Evolutionary conservation across 2,888 invertebrate genomes (phyloP).

Genomic region (Pyrochroa serraticornis): DNA sequence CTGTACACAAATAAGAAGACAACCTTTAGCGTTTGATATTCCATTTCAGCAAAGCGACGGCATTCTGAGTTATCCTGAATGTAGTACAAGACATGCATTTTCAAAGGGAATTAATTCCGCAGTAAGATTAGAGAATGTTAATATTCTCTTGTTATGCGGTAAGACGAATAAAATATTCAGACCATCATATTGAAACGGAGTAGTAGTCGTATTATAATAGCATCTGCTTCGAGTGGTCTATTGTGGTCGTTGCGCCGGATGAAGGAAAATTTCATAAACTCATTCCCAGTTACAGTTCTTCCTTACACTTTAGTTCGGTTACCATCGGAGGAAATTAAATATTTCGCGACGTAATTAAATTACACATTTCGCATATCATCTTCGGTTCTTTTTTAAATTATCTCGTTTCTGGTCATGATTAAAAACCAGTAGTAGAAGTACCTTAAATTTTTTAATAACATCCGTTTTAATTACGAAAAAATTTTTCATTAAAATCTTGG

Average conservation of each 20-base stretch:
- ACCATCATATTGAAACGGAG: conserved; percentile 42
- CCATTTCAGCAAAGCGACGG: conserved; percentile 28
- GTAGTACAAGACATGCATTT: conserved; percentile 37
- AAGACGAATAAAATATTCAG: conserved; percentile 45
- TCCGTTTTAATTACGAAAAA: conserved; percentile 13
- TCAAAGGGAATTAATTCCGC: conserved; percentile 45
- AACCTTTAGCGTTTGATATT: conserved; percentile 29
- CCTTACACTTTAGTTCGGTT: conserved; percentile 21
- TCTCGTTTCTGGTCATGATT: neutral
- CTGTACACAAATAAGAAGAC: conserved; percentile 13
- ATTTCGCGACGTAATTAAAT: conserved; percentile 26
- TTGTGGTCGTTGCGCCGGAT: conserved; percentile 28
- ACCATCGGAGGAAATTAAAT: conserved; percentile 25
- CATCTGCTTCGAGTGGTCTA: conserved; percentile 36
- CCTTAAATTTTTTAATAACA: conserved; percentile 4
- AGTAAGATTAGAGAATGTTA: conserved; percentile 42
- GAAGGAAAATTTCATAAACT: conserved; percentile 37
- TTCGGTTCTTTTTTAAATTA: neutral
- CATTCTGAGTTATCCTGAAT: conserved; percentile 32
- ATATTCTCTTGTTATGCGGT: conserved; percentile 43
- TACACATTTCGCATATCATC: conserved; percentile 7
- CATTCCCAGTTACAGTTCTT: conserved; percentile 29
- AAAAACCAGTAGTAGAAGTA: neutral
- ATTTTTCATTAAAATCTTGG: conserved; percentile 2
- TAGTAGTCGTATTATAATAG: conserved; percentile 36